Evolutionary conservation across 2,113 vertebrate genomes (phyloP), one percentile per base, ranked within the genome.

Genomic region (Chitala chitala): DNA sequence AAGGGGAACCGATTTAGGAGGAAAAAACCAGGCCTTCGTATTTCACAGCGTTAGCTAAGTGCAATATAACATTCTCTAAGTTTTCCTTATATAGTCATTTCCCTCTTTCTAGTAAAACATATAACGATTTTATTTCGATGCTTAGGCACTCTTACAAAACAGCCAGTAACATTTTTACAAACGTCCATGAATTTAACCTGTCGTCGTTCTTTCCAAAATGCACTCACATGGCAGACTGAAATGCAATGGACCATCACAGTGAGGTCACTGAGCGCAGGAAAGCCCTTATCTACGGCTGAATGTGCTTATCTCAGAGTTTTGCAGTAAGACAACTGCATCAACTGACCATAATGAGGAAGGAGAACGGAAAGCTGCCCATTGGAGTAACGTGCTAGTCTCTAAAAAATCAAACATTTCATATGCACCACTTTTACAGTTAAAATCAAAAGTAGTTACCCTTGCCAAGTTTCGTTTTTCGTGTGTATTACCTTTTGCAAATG

Each of bases 211-310:
- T 15, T 26, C 64, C 64, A 38, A 63, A 68, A 68, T 6, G 24
- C 64, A 42, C 42, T 46, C 22, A 13, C 24, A 48, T 68, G 40
- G 13, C n/a, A 15, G 22, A 13, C 22, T 46, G 64, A 68, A 48
- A 13, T 68, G 42, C 64, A 68, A 10, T 13, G 29, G 64, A 46
- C 64, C 64, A 68, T 68, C 64, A 68, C 64, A 4, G 10, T 20
- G 64, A 46, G 64, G 24, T 68, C 64, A 68, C 22, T 46, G 38
- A 46, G 64, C 44, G 40, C 6, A 22, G 44, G 64, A 46, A 24
- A 46, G 40, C 38, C 26, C 42, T 46, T 63, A 63, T 33, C n/a
- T 29, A 38, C 15, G 31, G 0, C 59, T 63, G 38, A 63, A 63
- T 63, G 59, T n/a, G 31, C n/a, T 63, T 38, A 36, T 63, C 33